Percentiles rank a stretch among this genome's conserved stretches.
Conservation (phyloP, 2,797 vertebrate species). For the Micropoecilia bifurca region DNA sequence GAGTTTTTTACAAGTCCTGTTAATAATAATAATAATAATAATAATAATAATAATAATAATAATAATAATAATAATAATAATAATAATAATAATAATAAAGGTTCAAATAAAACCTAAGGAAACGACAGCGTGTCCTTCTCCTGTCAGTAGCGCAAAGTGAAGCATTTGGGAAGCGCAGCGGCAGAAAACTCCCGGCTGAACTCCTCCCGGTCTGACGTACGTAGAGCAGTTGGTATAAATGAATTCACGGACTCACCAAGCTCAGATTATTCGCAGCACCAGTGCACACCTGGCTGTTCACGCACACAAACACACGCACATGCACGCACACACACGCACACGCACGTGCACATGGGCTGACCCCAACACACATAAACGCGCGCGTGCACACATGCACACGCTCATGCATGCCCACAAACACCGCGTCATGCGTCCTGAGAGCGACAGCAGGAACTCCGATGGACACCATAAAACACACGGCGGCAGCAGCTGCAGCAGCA, state of each 20-base stretch:
- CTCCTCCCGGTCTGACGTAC: slow-evolving; percentile 84
- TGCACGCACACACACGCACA: slow-evolving; percentile 31
- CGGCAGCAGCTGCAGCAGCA: slow-evolving; percentile 40
- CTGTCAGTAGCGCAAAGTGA: slow-evolving; percentile 56
- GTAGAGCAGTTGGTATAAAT: slow-evolving; percentile 81
- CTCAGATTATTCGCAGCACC: slow-evolving; percentile 78
- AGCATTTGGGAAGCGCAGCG: slow-evolving; percentile 44
- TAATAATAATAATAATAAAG: neutral
- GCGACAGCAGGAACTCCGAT: slow-evolving; percentile 72
- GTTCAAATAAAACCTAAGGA: slow-evolving; percentile 8
- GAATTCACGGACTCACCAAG: slow-evolving; percentile 79
- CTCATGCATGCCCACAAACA: slow-evolving; percentile 46
- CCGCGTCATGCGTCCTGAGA: slow-evolving; percentile 82
- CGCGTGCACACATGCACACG: slow-evolving; percentile 34
- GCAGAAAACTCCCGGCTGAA: slow-evolving; percentile 71
- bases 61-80: neutral
- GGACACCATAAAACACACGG: slow-evolving; percentile 68
- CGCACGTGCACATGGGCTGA: slow-evolving; percentile 37
- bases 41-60: slow-evolving; percentile 2
- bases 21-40: slow-evolving; percentile 7
- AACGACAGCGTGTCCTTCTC: slow-evolving; percentile 14
- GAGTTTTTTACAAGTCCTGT: neutral
- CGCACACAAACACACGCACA: slow-evolving; percentile 32
- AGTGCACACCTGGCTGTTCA: slow-evolving; percentile 74
- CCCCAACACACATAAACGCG: slow-evolving; percentile 39